These are phyloP conservation scores for Lydus trimaculatus DNA, from an alignment of 2,888 invertebrate species.

Conservation along the genomic window DNA sequence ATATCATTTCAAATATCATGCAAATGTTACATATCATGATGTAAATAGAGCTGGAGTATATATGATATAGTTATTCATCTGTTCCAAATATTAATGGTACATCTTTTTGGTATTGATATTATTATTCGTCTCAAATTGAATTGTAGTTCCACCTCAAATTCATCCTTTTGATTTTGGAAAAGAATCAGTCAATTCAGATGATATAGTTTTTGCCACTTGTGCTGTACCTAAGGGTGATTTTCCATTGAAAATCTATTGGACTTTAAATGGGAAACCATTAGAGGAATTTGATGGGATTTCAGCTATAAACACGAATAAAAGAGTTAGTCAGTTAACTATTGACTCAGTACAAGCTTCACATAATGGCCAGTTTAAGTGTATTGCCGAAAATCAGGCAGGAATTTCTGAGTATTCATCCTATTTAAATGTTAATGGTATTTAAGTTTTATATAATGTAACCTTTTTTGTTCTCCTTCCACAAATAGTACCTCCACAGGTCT, in stretches of 20 bases:
- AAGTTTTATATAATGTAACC: neutral
- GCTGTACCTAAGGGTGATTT: constrained; percentile 79
- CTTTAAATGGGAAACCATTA: constrained; percentile 62
- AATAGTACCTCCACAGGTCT: constrained; percentile 61
- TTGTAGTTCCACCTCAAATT: constrained; percentile 78
- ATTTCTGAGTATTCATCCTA: constrained; percentile 68
- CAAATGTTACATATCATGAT: constrained; percentile 63
- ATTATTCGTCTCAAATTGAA: constrained; percentile 3
- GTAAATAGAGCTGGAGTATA: constrained; percentile 57
- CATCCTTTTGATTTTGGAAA: constrained; percentile 80
- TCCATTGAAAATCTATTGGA: constrained; percentile 80
- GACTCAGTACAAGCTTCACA: constrained; percentile 68
- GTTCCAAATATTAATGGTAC: constrained; percentile 74
- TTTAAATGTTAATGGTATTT: constrained; percentile 73
- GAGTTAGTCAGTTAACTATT: constrained; percentile 70
- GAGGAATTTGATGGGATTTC: constrained; percentile 65
- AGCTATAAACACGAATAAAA: constrained; percentile 66
- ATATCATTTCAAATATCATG: constrained; percentile 57
- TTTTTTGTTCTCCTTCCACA: constrained; percentile 18
- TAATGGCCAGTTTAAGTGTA: constrained; percentile 70
- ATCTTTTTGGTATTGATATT: neutral
- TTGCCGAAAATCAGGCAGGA: constrained; percentile 72
- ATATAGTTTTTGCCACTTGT: constrained; percentile 61
- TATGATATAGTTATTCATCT: constrained; percentile 68
- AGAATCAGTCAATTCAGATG: constrained; percentile 64